Conservation (phyloP, 2,888 invertebrate species). For the Sthenelais limicola region DNA sequence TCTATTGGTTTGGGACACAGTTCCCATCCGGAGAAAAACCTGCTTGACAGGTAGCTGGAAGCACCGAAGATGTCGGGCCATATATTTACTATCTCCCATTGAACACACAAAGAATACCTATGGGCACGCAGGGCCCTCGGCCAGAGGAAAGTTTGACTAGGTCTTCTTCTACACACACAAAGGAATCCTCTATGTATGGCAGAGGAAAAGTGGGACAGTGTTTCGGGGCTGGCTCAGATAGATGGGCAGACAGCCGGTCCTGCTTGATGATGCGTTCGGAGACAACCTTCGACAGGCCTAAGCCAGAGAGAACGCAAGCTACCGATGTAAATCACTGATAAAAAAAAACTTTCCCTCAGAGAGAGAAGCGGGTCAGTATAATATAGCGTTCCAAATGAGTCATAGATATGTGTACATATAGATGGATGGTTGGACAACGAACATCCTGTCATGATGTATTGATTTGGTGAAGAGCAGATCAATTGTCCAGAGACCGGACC, state of each 20-base stretch:
- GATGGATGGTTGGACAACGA: too few species aligned
- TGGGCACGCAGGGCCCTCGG: neutral
- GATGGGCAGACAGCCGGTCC: neutral
- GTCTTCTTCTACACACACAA: too few species aligned
- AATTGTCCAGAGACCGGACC: too few species aligned
- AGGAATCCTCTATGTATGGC: slow-evolving; percentile 7
- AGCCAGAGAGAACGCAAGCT: too few species aligned
- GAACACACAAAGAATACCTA: slow-evolving; percentile 25
- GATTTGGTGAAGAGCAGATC: too few species aligned
- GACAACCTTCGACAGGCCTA: neutral
- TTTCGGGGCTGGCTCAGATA: neutral
- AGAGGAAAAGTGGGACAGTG: slow-evolving; percentile 12
- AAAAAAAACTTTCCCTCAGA: too few species aligned
- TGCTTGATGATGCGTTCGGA: neutral
- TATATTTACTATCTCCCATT: slow-evolving; percentile 16
- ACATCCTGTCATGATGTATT: too few species aligned
- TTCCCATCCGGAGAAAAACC: neutral
- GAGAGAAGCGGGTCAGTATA: too few species aligned
- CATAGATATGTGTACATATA: too few species aligned
- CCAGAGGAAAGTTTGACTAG: too few species aligned
- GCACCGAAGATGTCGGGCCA: neutral
- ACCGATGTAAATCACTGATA: too few species aligned
- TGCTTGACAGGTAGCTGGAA: slow-evolving; percentile 19
- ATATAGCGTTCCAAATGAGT: too few species aligned
- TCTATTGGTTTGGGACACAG: slow-evolving; percentile 15